Conservation (phyloP, 2,797 vertebrate genomes). For the Miopithecus talapoin region DNA sequence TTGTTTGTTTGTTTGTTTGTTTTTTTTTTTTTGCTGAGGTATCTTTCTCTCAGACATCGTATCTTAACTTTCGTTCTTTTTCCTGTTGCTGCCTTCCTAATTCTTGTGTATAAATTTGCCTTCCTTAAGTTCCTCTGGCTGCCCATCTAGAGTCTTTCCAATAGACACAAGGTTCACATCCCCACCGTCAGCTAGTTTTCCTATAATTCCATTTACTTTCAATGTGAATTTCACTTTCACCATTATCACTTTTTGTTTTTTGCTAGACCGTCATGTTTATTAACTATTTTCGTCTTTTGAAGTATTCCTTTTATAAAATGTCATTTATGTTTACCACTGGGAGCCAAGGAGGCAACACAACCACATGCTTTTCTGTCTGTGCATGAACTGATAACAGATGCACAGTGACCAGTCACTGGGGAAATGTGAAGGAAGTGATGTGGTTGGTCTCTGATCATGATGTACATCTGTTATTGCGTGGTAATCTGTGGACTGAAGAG, state of each 20-base stretch:
- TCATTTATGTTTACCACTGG: neutral
- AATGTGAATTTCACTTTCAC: neutral
- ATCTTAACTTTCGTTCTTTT: neutral
- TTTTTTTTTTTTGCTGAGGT: neutral
- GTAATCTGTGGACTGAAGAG: neutral
- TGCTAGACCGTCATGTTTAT: neutral
- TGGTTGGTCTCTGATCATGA: neutral
- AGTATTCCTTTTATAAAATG: neutral
- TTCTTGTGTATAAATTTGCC: neutral
- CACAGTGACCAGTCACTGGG: neutral
- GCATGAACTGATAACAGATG: neutral
- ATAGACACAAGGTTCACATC: neutral
- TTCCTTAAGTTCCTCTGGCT: neutral
- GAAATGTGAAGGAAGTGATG: neutral
- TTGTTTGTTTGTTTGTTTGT: too few species aligned
- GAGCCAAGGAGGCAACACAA: neutral
- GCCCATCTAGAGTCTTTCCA: neutral
- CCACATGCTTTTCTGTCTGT: neutral
- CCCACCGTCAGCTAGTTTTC: neutral
- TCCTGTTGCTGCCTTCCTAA: neutral
- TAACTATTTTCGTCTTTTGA: neutral
- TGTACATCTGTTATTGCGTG: neutral
- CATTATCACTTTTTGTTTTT: neutral
- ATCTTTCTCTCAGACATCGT: neutral
- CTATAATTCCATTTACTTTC: neutral